A percentile compares a stretch with the other conserved stretches of the same genome.
phyloP scores from a whole-genome alignment of 1,140 invertebrate species.

The Drosophila orosa region DNA sequence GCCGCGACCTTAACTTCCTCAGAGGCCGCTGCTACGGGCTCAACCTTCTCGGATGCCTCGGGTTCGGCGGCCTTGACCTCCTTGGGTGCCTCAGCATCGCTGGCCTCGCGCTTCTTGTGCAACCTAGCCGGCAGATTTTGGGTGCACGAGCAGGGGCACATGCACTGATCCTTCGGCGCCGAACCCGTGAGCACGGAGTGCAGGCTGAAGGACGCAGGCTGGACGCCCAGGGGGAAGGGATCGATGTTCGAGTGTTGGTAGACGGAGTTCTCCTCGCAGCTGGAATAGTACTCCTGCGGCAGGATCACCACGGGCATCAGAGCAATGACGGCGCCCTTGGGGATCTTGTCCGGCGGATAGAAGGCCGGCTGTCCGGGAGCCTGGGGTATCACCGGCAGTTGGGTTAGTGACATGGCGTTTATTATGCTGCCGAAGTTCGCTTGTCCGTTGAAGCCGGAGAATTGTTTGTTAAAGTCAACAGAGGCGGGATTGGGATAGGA shows the following conservation, averaged over 20 bases:
- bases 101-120: slow-evolving; percentile 78
- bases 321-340: slow-evolving; percentile 85
- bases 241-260: slow-evolving; percentile 68
- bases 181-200: slow-evolving; percentile 73
- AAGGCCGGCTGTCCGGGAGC: slow-evolving; percentile 75
- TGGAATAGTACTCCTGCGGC: slow-evolving; percentile 84
- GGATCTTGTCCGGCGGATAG: slow-evolving; percentile 83
- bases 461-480: slow-evolving; percentile 80
- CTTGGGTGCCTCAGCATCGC: slow-evolving; percentile 33
- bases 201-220: slow-evolving; percentile 70
- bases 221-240: slow-evolving; percentile 76
- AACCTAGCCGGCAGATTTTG: slow-evolving; percentile 68
- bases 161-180: slow-evolving; percentile 78
- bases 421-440: slow-evolving; percentile 81
- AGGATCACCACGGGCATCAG: slow-evolving; percentile 87
- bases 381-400: slow-evolving; percentile 78
- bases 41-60: slow-evolving; percentile 21
- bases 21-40: slow-evolving; percentile 27
- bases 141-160: slow-evolving; percentile 83
- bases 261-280: slow-evolving; percentile 67
- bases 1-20: slow-evolving; percentile 18
- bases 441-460: slow-evolving; percentile 75
- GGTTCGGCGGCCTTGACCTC: slow-evolving; percentile 34
- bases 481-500: slow-evolving; percentile 74
- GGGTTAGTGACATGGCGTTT: slow-evolving; percentile 80